These are phyloP conservation scores for Tympanuchus pallidicinctus DNA, from an alignment of 2,113 vertebrate genomes.

Conservation along the genomic window DNA sequence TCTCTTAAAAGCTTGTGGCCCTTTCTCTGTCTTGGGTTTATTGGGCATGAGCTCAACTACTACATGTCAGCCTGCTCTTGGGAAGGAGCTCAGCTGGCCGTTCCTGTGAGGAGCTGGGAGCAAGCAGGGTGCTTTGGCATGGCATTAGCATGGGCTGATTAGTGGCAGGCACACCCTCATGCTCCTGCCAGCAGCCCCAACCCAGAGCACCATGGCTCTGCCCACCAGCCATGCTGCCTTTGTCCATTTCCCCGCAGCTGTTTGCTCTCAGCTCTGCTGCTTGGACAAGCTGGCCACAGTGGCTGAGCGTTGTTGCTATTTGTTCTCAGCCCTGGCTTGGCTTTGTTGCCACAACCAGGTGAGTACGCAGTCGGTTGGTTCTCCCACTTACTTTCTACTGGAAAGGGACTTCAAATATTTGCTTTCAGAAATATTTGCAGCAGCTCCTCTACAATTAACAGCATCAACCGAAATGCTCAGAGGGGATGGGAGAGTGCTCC, in stretches of 20 bases:
- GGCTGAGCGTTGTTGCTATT: neutral
- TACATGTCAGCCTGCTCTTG: neutral
- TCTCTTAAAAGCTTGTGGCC: no score
- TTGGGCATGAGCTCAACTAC: neutral
- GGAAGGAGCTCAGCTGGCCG: neutral
- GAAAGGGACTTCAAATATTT: conserved; percentile 63
- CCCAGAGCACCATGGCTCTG: neutral
- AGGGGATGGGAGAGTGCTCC: neutral
- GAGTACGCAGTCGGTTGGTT: neutral
- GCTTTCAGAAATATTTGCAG: conserved; percentile 12
- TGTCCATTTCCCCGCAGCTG: conserved; percentile 41
- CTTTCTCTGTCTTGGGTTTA: neutral
- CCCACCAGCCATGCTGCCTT: neutral
- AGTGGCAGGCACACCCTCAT: neutral
- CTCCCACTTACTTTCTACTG: neutral
- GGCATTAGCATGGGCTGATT: neutral
- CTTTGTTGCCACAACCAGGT: conserved; percentile 13
- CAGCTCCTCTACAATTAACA: neutral
- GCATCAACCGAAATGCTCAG: neutral
- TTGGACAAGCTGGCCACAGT: conserved; percentile 1
- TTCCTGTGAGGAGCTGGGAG: no score
- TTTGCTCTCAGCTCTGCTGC: conserved; percentile 36
- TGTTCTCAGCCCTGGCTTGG: neutral
- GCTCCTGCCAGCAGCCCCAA: neutral
- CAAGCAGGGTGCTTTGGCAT: neutral